Evolutionary conservation across 2,797 vertebrate genomes (phyloP).

Genomic region (Macropus fuliginosus): DNA sequence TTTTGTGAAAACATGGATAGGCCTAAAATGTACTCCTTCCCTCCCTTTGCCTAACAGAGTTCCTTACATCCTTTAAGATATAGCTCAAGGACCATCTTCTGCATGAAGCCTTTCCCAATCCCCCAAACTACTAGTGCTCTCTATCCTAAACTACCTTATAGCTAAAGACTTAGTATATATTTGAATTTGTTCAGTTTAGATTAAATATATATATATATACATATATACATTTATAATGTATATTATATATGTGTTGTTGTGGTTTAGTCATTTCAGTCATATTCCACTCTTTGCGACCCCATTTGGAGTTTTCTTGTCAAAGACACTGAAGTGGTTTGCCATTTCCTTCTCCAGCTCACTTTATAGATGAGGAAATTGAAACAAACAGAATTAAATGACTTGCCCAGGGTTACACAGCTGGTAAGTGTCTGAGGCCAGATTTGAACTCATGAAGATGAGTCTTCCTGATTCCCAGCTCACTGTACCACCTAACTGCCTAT

Average conservation of each 20-base stretch:
- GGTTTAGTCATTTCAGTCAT: neutral
- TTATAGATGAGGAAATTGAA: neutral
- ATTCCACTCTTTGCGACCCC: neutral
- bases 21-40: neutral
- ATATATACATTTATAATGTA: too few species aligned
- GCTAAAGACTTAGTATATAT: neutral
- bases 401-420: neutral
- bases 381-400: neutral
- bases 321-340: neutral
- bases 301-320: neutral
- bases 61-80: neutral
- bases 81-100: neutral
- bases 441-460: too few species aligned
- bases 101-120: neutral
- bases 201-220: neutral
- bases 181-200: neutral
- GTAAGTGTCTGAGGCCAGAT: neutral
- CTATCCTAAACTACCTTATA: neutral
- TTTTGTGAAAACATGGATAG: neutral
- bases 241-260: neutral
- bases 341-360: neutral
- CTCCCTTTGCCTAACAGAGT: neutral
- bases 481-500: neutral
- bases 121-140: neutral
- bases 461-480: too few species aligned